Evolutionary conservation across 2,113 vertebrate species (phyloP).

Genomic region (Garra rufa): DNA sequence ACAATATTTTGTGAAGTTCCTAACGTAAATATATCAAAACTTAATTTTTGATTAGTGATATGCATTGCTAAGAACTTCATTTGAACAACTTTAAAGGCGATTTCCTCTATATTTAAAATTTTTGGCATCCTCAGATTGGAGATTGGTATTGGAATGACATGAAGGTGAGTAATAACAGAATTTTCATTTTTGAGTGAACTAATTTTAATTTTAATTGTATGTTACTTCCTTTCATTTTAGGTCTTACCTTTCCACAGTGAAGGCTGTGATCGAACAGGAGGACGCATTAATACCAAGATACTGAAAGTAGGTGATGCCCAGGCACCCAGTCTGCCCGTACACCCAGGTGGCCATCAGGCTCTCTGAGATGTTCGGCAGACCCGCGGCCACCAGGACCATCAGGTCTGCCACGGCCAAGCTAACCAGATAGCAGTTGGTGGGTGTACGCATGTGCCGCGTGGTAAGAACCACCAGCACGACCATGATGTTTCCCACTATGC

Average conservation of each 20-base stretch:
- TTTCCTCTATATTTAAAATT: too few species aligned
- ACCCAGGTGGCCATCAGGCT: slow-evolving; percentile 80
- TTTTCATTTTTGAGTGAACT: too few species aligned
- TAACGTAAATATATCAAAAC: too few species aligned
- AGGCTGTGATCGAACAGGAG: slow-evolving; percentile 83
- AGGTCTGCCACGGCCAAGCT: slow-evolving; percentile 82
- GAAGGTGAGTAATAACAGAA: too few species aligned
- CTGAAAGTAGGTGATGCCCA: slow-evolving; percentile 83
- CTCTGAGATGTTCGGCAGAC: slow-evolving; percentile 79
- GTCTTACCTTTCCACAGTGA: slow-evolving; percentile 82
- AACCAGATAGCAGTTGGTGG: slow-evolving; percentile 84
- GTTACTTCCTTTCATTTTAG: neutral
- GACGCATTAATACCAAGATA: slow-evolving; percentile 85
- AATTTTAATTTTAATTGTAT: neutral
- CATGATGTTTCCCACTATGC: slow-evolving; percentile 84
- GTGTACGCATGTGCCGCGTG: slow-evolving; percentile 77
- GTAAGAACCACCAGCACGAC: slow-evolving; percentile 83
- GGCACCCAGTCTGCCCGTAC: slow-evolving; percentile 76
- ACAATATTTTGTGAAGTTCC: too few species aligned
- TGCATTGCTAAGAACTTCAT: too few species aligned
- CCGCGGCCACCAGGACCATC: slow-evolving; percentile 78
- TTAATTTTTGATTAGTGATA: too few species aligned
- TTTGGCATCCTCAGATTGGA: too few species aligned
- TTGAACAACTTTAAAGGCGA: too few species aligned
- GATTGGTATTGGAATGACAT: too few species aligned